phyloP scores from a whole-genome alignment of 1,140 invertebrate genomes.

The Drosophila novamexicana region DNA sequence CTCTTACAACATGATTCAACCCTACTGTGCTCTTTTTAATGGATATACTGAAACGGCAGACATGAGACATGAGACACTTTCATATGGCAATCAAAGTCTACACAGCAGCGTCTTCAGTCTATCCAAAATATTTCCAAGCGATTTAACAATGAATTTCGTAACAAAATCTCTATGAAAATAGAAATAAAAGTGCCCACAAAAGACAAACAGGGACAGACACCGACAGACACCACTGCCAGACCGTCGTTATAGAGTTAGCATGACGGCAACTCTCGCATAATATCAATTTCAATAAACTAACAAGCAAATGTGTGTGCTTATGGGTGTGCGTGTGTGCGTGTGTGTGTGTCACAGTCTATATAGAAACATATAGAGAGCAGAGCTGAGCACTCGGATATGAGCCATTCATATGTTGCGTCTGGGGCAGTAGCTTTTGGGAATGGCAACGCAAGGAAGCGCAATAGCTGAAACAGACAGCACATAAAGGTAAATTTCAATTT shows the following conservation, averaged over 20 bases:
- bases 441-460: neutral
- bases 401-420: constrained; percentile 50
- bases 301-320: constrained; percentile 62
- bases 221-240: constrained; percentile 14
- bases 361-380: constrained; percentile 47
- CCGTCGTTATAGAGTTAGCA: constrained; percentile 41
- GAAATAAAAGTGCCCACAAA: constrained; percentile 50
- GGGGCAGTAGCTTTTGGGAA: neutral
- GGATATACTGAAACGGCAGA: neutral
- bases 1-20: neutral
- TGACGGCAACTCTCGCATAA: constrained; percentile 62
- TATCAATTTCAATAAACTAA: constrained; percentile 82
- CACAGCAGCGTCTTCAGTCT: constrained; percentile 16
- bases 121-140: constrained; percentile 62
- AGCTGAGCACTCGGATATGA: constrained; percentile 30
- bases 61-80: constrained; percentile 29
- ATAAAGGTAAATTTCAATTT: constrained; percentile 74
- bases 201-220: constrained; percentile 9
- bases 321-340: constrained; percentile 21
- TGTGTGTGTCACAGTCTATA: constrained; percentile 37
- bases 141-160: constrained; percentile 78
- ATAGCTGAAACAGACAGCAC: constrained; percentile 14
- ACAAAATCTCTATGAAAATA: constrained; percentile 70
- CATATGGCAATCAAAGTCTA: constrained; percentile 44
- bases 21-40: neutral